Conservation (phyloP, 2,888 invertebrate genomes). For the Cheilosia vulpina region DNA sequence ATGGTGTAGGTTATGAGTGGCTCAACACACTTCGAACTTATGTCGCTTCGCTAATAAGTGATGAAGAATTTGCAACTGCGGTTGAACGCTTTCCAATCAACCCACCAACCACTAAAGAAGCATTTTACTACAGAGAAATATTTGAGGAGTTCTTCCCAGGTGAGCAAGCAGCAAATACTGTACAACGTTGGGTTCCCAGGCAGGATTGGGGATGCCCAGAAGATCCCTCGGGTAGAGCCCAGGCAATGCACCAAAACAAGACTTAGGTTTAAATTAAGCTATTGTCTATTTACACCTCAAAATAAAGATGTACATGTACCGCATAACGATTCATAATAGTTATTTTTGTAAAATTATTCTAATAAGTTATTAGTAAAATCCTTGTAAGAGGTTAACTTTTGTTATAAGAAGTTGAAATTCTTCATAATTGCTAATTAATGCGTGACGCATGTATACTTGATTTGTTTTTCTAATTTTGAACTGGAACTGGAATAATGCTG, state of each 20-base stretch:
- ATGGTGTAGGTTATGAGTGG: conserved; percentile 84
- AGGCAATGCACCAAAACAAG: conserved; percentile 79
- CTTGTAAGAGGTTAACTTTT: too few relatives aligned
- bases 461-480: too few relatives aligned
- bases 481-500: too few relatives aligned
- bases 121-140: conserved; percentile 87
- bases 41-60: conserved; percentile 87
- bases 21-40: conserved; percentile 82
- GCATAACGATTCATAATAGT: too few relatives aligned
- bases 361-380: too few relatives aligned
- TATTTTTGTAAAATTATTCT: too few relatives aligned
- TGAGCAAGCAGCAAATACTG: conserved; percentile 80
- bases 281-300: too few relatives aligned
- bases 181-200: conserved; percentile 82
- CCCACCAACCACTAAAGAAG: conserved; percentile 90
- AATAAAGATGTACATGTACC: too few relatives aligned
- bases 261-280: conserved; percentile 8
- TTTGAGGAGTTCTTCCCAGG: conserved; percentile 82
- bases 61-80: conserved; percentile 85
- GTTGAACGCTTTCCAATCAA: conserved; percentile 87
- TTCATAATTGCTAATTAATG: too few relatives aligned
- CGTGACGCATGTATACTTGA: too few relatives aligned
- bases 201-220: conserved; percentile 83
- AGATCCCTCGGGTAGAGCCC: conserved; percentile 83
- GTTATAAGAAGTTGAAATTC: too few relatives aligned